These are phyloP conservation scores for Axea sp. DNA, from an alignment of 2,888 invertebrate species.

Conservation along the genomic window DNA sequence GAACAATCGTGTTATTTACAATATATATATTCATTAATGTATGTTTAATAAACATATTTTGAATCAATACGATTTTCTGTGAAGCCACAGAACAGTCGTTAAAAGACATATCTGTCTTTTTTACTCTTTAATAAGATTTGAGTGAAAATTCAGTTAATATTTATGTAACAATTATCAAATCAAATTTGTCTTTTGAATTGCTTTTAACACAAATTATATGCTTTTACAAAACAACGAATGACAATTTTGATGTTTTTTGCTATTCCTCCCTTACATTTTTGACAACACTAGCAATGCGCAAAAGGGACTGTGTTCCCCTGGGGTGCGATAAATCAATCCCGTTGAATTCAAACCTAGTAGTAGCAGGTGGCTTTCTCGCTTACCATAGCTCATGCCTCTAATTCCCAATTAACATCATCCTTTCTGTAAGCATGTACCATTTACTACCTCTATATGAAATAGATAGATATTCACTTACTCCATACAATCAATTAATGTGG, in stretches of 20 bases:
- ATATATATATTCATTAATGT: too few species aligned
- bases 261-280: constrained; percentile 40
- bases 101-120: too few species aligned
- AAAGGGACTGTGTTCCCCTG: constrained; percentile 67
- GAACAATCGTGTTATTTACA: too few species aligned
- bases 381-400: constrained; percentile 75
- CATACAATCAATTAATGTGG: constrained; percentile 7
- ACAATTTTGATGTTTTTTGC: constrained; percentile 37
- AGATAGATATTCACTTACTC: constrained; percentile 26
- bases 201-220: too few species aligned
- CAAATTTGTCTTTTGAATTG: too few species aligned
- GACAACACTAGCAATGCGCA: constrained; percentile 40
- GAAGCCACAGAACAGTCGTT: too few species aligned
- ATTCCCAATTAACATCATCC: constrained; percentile 78
- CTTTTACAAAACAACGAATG: too few species aligned
- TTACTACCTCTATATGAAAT: constrained; percentile 30
- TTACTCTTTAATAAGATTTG: too few species aligned
- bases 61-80: too few species aligned
- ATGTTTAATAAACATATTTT: too few species aligned
- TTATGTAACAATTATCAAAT: too few species aligned
- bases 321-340: constrained; percentile 78
- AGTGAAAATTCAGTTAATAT: too few species aligned
- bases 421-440: constrained; percentile 44
- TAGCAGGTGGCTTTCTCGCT: constrained; percentile 77
- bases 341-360: constrained; percentile 66